Base-by-base conservation (phyloP, 2,888 invertebrate genomes). In the Notodonta ziczac region DNA sequence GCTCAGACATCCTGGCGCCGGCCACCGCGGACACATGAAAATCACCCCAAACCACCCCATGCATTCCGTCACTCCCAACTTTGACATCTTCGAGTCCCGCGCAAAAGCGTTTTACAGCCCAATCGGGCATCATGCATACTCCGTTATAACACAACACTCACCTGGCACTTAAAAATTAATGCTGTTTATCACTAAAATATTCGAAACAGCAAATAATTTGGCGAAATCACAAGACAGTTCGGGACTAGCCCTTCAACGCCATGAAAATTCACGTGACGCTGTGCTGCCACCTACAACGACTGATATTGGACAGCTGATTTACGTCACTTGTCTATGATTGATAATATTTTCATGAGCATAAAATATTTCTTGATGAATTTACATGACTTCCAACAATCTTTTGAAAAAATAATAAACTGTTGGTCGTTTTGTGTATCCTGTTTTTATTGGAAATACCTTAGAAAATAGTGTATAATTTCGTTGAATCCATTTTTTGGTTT, bases 211-310 rank as follows among this genome's bases (percentile, higher is more conserved):
- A 83, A 86, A 88, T 86, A 88, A 89, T 90, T 91, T 88, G 88
- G 87, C 86, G 91, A 91, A 94, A 94, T 93, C 94, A 94, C 94
- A 93, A 93, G 94, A 94, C 94, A 90, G 90, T 87, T 89, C 90
- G 94, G 93, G 92, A 86, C 91, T 89, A 91, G 91, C 92, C 94
- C 94, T 90, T 91, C 90, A 90, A 87, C 92, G 94, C 94, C 94
- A 92, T 94, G 93, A 94, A 93, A 93, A 94, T 94, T 95, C 95
- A 95, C 95, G 95, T 95, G 95, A 95, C 92, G 91, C 94, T 82
- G 94, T 94, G 94, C 93, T 94, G 94, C 94, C 93, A 94, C 89
- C 94, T 94, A 90, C 86, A 89, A 90, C 83, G 77, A 89, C 87
- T 89, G 82, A 84, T 80, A 77, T 82, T 78, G 80, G 89, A 93